Conservation (phyloP, 2,888 invertebrate species). For the Cryptosula pallasiana region DNA sequence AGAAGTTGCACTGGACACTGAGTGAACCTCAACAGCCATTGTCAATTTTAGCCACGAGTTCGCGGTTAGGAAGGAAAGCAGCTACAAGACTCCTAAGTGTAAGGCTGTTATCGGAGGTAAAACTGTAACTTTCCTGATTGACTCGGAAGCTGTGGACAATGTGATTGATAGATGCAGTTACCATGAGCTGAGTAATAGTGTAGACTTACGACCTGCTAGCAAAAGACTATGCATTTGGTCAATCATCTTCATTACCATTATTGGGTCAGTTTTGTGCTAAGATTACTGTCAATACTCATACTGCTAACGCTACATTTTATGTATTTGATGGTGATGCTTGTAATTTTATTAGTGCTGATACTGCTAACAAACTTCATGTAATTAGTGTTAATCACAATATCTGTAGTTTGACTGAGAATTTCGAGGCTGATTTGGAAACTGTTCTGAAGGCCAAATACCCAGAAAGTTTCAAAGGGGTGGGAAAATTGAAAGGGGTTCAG, state of each 20-base stretch:
- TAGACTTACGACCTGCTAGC: not conserved
- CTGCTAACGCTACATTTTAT: slow-evolving; percentile 11
- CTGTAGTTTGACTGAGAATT: not conserved
- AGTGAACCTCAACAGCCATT: too few relatives aligned
- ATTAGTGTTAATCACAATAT: not conserved
- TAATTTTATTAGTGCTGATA: slow-evolving; percentile 5
- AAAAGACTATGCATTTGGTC: not conserved
- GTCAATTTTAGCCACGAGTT: not conserved
- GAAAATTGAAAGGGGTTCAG: not conserved
- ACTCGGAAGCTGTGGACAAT: slow-evolving; percentile 8
- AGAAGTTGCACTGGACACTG: too few relatives aligned
- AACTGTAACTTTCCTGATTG: not conserved
- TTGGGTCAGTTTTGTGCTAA: slow-evolving; percentile 5
- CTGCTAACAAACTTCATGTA: not conserved
- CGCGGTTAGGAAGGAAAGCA: not conserved
- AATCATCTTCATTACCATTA: slow-evolving; percentile 3
- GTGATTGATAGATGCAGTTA: not conserved
- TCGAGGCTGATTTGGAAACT: not conserved
- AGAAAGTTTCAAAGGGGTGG: not conserved
- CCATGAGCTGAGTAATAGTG: not conserved
- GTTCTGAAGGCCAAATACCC: not conserved
- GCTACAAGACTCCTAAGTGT: slow-evolving; percentile 16
- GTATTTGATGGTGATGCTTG: slow-evolving; percentile 12
- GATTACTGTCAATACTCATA: not conserved
- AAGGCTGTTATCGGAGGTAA: not conserved